A percentile compares a stretch with the other conserved stretches of the same genome.
Evolutionary conservation across 2,797 vertebrate genomes (phyloP).

Genomic region (Acanthopagrus latus): DNA sequence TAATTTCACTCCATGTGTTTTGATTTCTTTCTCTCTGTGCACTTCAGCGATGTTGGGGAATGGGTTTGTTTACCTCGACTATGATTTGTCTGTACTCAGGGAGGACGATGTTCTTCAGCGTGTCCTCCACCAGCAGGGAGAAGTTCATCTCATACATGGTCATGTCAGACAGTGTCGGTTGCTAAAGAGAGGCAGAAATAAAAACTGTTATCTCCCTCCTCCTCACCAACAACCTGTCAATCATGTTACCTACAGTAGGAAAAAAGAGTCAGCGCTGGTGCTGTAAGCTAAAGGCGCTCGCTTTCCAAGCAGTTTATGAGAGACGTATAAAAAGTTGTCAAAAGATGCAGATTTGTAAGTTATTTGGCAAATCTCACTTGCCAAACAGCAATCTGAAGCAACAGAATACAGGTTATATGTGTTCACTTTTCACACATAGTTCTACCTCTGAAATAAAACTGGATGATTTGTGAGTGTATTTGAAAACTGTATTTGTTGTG

Average conservation of each 20-base stretch:
- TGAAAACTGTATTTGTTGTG: background rate
- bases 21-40: background rate
- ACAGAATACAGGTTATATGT: background rate
- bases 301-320: background rate
- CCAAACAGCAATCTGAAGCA: background rate
- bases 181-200: constrained; percentile 79
- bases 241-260: background rate
- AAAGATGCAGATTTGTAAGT: background rate
- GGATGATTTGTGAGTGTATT: background rate
- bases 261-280: background rate
- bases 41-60: background rate
- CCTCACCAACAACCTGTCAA: background rate
- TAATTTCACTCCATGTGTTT: background rate
- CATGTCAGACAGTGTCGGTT: constrained; percentile 99
- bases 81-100: constrained; percentile 96
- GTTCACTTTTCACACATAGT: background rate
- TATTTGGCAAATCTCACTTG: background rate
- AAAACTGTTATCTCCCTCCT: background rate
- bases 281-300: background rate
- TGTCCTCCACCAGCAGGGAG: constrained; percentile 97
- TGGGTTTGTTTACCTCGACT: constrained; percentile 89
- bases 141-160: constrained; percentile 99
- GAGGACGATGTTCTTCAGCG: constrained; percentile 92
- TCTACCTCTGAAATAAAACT: background rate
- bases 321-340: background rate